Evolutionary conservation across 2,888 invertebrate species (phyloP), one percentile per base, ranked within the genome.

Genomic region (Gibbula magus): DNA sequence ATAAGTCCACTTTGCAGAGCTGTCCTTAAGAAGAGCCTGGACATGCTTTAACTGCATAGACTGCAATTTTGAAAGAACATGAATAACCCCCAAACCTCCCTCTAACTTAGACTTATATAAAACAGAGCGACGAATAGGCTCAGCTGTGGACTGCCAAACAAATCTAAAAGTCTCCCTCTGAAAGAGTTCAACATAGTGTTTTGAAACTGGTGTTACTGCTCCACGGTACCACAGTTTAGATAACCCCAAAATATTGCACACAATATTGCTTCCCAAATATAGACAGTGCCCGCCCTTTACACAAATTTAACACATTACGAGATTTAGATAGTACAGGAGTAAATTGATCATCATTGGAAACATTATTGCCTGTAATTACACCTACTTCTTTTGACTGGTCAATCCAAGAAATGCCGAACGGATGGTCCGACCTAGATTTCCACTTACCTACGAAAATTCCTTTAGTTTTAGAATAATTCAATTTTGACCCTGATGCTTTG

Each of bases 311-410:
- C 0, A 75, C 29, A 0, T 22, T 51, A 45, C 35, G 18, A 13
- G 52, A 53, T 53, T 73, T 73, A 18, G 35, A 22, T 45, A 80
- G 79, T 61, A 82, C 20, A n/a, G 73, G 70, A 25, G 54, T 67
- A 78, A 79, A 84, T 56, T 81, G 70, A 20, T 81, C 80, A 74
- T 84, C 83, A 2, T 52, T 39, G 16, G 61, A 53, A 5, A 80
- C 35, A 45, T 81, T 20, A 51, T 76, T 66, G 16, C 84, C 86
- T 73, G 80, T 78, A 18, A 75, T 56, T 53, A 83, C 66, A 51
- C 83, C 84, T 53, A 83, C 74, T 16, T 84, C 29, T 74, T 83
- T 86, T 22, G 54, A 67, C 35, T 81, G 77, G 32, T 82, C 51
- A 13, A 83, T 82, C 82, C 82, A 86, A 29, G 78, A n/a, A 10